Evolutionary conservation across 2,797 vertebrate genomes (phyloP), one percentile per base, ranked within the genome.

Genomic region (Coccyzus lansbergi): DNA sequence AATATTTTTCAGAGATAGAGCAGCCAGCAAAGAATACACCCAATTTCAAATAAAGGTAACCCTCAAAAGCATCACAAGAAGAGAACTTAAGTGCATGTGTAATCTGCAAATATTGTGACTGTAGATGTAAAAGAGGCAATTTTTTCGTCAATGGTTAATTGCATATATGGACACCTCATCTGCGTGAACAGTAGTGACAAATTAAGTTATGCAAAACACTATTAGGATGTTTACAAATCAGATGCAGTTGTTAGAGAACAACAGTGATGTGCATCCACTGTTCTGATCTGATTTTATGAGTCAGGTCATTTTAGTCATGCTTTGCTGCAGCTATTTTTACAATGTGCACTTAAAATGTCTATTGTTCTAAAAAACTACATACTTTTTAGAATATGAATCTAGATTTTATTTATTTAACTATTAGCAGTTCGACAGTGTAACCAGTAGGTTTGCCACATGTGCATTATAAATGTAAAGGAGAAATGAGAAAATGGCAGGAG

Each of bases 181-280:
- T 95, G 46, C 71, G 74, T 28, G 71, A 86, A 70, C 60, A 74
- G 22, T 49, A 89, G 76, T 64, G 75, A 92, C 55, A 92, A 88
- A 95, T 91, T 86, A 85, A 71, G 81, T 42, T 42, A 87, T 62
- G 82, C 60, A 92, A 92, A 81, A 84, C 4, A n/a, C 26, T 83
- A 51, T 62, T 83, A 84, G 48, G 42, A 48, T 76, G 70, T 94
- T 94, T 93, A 38, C 62, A 92, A 91, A 95, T 94, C 77, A 86
- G 55, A 82, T 72, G 22, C 33, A 88, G 38, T 44, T 95, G 58
- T 86, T 71, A 44, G 51, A 51, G 58, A 92, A 81, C 51, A 85
- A 68, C 29, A 78, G 65, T 49, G 46, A 81, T n/a, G 34, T 28
- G 28, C 42, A 63, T 62, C 70, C 51, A 55, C 60, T 1, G 2